A percentile compares a stretch with the other conserved stretches of the same genome.
Evolutionary conservation across 2,797 vertebrate genomes (phyloP).

Genomic region (Eidolon dupreanum): DNA sequence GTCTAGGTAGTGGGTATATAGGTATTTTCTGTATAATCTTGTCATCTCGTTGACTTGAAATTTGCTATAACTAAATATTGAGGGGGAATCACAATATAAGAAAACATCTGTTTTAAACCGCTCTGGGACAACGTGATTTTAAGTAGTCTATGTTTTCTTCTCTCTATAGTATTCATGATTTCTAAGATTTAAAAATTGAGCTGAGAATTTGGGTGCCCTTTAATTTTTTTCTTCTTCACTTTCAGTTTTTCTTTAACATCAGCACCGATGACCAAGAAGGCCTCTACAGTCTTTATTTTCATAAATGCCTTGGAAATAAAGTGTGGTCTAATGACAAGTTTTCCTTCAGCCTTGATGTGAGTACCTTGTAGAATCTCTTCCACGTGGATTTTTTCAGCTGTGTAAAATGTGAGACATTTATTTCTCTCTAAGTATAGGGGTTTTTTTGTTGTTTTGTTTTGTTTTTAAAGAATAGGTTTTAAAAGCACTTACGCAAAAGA

Average conservation of each 20-base stretch:
- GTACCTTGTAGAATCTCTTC: conserved; percentile 65
- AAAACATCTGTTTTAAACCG: not conserved
- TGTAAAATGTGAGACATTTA: not conserved
- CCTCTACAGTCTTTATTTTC: conserved; percentile 92
- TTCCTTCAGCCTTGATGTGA: conserved; percentile 90
- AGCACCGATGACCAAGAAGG: conserved; percentile 89
- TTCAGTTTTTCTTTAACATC: conserved; percentile 91
- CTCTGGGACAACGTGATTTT: not conserved
- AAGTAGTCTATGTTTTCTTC: not conserved
- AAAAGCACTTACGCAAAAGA: not conserved
- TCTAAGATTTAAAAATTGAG: not conserved
- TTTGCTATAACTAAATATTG: not conserved
- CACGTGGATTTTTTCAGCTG: not conserved
- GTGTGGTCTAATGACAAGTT: conserved; percentile 32
- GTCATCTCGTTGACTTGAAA: not conserved
- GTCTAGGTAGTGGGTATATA: rapidly evolving
- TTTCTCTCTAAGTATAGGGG: not conserved
- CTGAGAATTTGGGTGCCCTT: not conserved
- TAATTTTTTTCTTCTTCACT: conserved; percentile 56
- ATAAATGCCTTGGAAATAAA: conserved; percentile 85
- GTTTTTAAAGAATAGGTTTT: not conserved
- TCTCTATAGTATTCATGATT: not conserved
- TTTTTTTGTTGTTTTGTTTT: no score
- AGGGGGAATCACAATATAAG: not conserved
- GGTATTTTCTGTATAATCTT: not conserved